Conservation (phyloP, 2,113 vertebrate genomes). For the Paradoxurus hermaphroditus region DNA sequence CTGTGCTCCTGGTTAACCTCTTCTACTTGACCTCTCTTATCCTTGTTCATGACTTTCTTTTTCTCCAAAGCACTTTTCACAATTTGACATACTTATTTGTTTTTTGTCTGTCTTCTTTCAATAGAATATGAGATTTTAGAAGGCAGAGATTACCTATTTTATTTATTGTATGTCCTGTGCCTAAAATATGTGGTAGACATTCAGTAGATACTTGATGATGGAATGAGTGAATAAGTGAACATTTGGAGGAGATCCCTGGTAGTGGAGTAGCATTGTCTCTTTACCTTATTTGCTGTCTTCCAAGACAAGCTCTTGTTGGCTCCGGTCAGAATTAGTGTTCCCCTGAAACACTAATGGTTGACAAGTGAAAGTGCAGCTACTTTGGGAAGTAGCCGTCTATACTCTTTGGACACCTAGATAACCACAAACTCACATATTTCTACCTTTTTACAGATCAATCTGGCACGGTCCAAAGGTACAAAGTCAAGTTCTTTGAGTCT, state of each 20-base stretch:
- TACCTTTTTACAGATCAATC: not conserved
- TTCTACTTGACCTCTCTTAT: not conserved
- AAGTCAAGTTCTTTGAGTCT: not conserved
- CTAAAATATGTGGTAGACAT: not conserved
- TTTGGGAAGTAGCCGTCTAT: not conserved
- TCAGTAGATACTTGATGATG: not conserved
- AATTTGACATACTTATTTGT: not conserved
- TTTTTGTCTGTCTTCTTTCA: not conserved
- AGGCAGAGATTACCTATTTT: not conserved
- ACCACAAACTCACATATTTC: not conserved
- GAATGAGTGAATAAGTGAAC: not conserved
- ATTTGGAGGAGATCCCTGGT: not conserved
- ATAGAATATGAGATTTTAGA: not conserved
- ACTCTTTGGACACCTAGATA: not conserved
- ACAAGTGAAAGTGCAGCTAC: not conserved
- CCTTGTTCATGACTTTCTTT: not conserved
- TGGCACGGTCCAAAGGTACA: not conserved
- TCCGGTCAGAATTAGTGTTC: not conserved
- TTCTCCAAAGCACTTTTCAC: not conserved
- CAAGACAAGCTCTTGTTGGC: not conserved
- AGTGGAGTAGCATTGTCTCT: accelerated
- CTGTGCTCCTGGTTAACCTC: too few relatives aligned
- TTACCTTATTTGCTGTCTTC: not conserved
- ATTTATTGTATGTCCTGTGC: not conserved
- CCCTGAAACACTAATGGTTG: not conserved